A percentile compares a stretch with the other conserved stretches of the same genome.
These are phyloP conservation scores for Deilephila porcellus DNA, from an alignment of 2,888 invertebrate species.

Conservation along the genomic window DNA sequence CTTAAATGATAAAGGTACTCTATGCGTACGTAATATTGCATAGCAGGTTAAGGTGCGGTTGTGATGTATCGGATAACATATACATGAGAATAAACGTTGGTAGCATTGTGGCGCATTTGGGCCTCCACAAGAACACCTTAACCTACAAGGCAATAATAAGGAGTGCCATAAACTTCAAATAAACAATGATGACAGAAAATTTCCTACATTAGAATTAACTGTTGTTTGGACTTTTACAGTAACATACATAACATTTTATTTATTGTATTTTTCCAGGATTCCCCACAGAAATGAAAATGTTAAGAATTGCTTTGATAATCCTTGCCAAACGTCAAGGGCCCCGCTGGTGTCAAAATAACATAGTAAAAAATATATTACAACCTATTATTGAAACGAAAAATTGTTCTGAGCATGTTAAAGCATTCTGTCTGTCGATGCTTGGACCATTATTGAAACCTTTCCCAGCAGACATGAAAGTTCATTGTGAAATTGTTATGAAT, in stretches of 20 bases:
- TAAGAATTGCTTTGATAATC: conserved; percentile 67
- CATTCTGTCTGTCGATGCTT: conserved; percentile 67
- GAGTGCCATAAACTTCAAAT: too few species aligned
- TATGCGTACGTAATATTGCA: too few species aligned
- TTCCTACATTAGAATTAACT: too few species aligned
- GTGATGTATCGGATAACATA: too few species aligned
- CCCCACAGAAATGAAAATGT: conserved; percentile 62
- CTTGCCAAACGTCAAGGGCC: conserved; percentile 74
- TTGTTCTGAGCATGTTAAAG: conserved; percentile 51
- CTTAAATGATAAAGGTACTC: too few species aligned
- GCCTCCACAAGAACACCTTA: too few species aligned
- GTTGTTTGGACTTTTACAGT: too few species aligned
- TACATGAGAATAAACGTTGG: too few species aligned
- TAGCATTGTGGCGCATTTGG: too few species aligned
- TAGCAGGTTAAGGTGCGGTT: too few species aligned
- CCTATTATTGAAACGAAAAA: conserved; percentile 66
- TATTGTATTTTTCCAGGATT: conserved; percentile 54
- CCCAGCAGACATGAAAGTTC: conserved; percentile 72
- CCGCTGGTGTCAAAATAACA: conserved; percentile 73
- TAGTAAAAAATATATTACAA: conserved; percentile 66
- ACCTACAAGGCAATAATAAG: too few species aligned
- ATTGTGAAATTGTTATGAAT: conserved; percentile 70
- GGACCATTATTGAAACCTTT: conserved; percentile 76
- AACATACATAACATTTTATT: background rate
- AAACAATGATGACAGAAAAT: too few species aligned